phyloP scores from a whole-genome alignment of 2,113 vertebrate species.

The Entomyzon cyanotis region DNA sequence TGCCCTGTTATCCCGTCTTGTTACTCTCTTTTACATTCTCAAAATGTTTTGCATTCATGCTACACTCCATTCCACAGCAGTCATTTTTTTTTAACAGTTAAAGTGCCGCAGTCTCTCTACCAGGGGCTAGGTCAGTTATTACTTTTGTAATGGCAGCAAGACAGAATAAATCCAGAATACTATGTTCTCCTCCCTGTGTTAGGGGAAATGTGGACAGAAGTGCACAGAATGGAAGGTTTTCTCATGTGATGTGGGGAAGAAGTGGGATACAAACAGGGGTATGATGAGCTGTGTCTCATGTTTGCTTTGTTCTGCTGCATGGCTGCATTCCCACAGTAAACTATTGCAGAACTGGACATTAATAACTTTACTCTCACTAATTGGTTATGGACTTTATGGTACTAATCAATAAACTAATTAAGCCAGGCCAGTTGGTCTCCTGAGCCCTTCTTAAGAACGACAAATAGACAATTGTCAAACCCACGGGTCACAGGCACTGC shows the following conservation, averaged over 20 bases:
- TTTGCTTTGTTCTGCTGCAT: neutral
- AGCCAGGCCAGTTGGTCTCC: constrained; percentile 34
- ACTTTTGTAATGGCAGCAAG: neutral
- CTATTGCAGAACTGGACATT: constrained; percentile 13
- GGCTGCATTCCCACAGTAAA: neutral
- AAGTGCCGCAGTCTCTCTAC: neutral
- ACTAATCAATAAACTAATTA: constrained; percentile 66
- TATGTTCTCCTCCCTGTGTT: neutral
- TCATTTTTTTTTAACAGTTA: neutral
- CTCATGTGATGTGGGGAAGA: neutral
- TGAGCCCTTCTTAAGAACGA: constrained; percentile 17
- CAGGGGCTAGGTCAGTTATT: neutral
- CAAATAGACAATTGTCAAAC: neutral
- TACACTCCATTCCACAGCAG: neutral
- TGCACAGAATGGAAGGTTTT: neutral
- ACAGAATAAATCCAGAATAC: neutral
- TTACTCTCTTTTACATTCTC: neutral
- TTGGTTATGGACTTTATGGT: constrained; percentile 62
- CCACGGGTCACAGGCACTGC: accelerated
- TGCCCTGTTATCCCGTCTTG: neutral
- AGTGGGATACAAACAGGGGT: accelerated
- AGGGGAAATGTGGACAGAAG: neutral
- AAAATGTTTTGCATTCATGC: neutral
- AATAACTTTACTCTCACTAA: constrained; percentile 56
- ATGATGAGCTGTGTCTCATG: neutral